Conservation (phyloP, 1,140 invertebrate species). For the Coenobita brevimanus region DNA sequence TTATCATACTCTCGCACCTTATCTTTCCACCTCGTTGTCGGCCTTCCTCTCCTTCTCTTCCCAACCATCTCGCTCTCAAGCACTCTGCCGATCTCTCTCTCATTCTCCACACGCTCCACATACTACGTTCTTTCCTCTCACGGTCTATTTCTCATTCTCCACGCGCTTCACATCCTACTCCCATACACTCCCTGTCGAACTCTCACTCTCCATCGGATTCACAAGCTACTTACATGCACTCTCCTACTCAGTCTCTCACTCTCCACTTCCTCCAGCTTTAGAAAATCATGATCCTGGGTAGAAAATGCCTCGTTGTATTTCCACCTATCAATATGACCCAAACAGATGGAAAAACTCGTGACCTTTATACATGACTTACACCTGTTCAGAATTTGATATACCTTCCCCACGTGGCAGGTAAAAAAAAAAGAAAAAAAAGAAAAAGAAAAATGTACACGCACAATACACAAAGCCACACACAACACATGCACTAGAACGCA, state of each 20-base stretch:
- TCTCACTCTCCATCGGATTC: not conserved
- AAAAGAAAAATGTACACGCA: no score
- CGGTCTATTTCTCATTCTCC: not conserved
- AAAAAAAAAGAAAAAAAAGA: no score
- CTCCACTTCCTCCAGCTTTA: not conserved
- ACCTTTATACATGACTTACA: no score
- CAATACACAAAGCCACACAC: no score
- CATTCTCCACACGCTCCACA: not conserved
- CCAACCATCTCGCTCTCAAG: not conserved
- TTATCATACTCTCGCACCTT: no score
- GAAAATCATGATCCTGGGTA: not conserved
- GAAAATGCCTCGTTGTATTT: not conserved
- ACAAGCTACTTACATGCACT: not conserved
- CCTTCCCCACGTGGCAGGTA: no score
- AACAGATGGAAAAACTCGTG: no score
- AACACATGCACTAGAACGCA: not conserved
- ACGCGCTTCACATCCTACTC: not conserved
- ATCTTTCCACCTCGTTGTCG: no score
- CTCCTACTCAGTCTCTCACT: not conserved
- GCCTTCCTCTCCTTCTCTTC: slow-evolving; percentile 14
- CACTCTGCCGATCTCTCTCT: slow-evolving; percentile 25
- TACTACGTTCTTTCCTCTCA: not conserved
- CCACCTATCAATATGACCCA: not conserved
- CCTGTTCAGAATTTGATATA: no score
- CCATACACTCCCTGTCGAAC: not conserved